A percentile compares a stretch with the other conserved stretches of the same genome.
These are phyloP conservation scores for Epinotia demarniana DNA, from an alignment of 2,888 invertebrate species.

Conservation along the genomic window DNA sequence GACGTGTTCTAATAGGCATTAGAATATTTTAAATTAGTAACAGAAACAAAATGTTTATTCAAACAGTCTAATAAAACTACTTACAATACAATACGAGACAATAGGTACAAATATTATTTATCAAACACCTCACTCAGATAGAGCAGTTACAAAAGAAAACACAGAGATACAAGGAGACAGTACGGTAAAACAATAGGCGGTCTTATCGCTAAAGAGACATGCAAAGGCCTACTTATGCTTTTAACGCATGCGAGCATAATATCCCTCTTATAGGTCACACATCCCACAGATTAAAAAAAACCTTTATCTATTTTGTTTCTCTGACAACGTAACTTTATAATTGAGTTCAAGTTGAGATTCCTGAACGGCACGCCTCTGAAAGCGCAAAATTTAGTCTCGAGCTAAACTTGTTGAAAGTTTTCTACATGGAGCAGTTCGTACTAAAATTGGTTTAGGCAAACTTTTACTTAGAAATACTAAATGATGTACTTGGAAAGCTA, in stretches of 20 bases:
- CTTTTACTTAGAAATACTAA: not conserved
- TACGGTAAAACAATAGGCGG: too few relatives aligned
- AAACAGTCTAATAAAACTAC: too few relatives aligned
- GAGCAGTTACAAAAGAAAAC: too few relatives aligned
- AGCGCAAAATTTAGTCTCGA: constrained; percentile 15
- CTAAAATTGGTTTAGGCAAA: constrained; percentile 6
- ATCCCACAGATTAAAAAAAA: too few relatives aligned
- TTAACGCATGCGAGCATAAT: not conserved
- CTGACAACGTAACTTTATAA: constrained; percentile 12
- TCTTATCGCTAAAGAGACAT: too few relatives aligned
- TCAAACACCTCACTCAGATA: too few relatives aligned
- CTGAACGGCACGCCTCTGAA: not conserved
- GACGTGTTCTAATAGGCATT: too few relatives aligned
- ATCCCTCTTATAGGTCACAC: not conserved
- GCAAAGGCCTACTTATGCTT: not conserved
- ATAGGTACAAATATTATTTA: too few relatives aligned
- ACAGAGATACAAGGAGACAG: too few relatives aligned
- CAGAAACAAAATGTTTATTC: too few relatives aligned
- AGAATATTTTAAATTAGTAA: too few relatives aligned
- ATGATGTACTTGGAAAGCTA: not conserved
- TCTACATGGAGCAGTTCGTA: not conserved
- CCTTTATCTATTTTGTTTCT: not conserved
- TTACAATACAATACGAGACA: too few relatives aligned
- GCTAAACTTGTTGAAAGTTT: constrained; percentile 10
- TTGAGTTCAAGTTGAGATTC: constrained; percentile 14